Base-by-base conservation (phyloP, 2,113 vertebrate genomes). In the Catagonus wagneri region DNA sequence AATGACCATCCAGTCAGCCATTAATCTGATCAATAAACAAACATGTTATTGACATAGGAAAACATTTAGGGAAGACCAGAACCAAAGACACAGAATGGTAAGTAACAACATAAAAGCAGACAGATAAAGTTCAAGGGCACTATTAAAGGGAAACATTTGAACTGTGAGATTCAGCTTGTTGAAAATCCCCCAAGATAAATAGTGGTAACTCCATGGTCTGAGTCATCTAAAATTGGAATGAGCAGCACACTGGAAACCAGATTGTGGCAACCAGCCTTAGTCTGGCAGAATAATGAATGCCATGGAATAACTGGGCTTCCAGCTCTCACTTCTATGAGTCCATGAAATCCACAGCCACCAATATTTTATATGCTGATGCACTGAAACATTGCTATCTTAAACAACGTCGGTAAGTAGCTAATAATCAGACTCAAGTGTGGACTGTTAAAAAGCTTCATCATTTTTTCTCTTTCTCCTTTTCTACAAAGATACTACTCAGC, bases 341-440 rank as follows among this genome's bases (percentile, higher is more conserved):
- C 39, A 11, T 32, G 32, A 94, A 86, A 86, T 97, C 92, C 96
- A 97, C n/a, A 92, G 93, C 94, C 97, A 97, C 90, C 96, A 97
- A 54, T 74, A 94, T 94, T 79, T 95, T 61, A 88, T 81, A 90
- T 56, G 83, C 93, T 80, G 95, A 98, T 88, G 58, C 3, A 68
- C 89, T 71, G 36, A 90, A 91, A 83, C 61, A 97, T 52, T 93
- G 90, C 85, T 92, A 93, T 97, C 91, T 79, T 56, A 83, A 87
- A 84, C 93, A 97, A 96, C 90, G 85, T 96, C 92, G 92, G 84
- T 91, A 83, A 69, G 71, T 93, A 97, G 61, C 85, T 87, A 68
- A 95, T 72, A 98, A 96, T 95, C 90, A 96, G 97, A 98, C 34
- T 86, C 93, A 95, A 72, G 93, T 96, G 97, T 95, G 97, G 97